Conservation (phyloP, 2,888 invertebrate species). For the Hemicrepidius hirtus region DNA sequence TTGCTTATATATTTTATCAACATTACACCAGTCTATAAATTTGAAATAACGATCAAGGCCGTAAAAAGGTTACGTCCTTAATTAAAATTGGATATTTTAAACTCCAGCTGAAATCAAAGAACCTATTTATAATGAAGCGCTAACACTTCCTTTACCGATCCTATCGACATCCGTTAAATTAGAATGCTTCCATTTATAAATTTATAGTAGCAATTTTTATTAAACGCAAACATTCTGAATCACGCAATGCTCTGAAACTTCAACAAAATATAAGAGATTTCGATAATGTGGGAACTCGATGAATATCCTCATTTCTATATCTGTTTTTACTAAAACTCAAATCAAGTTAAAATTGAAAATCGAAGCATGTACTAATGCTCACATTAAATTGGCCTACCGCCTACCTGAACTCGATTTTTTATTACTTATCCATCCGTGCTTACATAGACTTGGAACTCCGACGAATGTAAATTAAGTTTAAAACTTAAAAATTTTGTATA, state of each 20-base stretch:
- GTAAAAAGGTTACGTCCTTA: conserved; percentile 16
- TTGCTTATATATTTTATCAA: too few relatives aligned
- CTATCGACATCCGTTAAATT: conserved; percentile 27
- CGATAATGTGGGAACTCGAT: too few relatives aligned
- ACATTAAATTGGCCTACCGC: not conserved
- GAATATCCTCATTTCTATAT: too few relatives aligned
- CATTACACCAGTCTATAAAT: conserved; percentile 1
- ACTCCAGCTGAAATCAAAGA: conserved; percentile 23
- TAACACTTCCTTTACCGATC: conserved; percentile 14
- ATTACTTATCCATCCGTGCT: not conserved
- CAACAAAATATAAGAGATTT: too few relatives aligned
- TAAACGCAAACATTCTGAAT: not conserved
- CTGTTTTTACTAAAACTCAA: too few relatives aligned
- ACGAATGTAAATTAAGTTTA: conserved; percentile 2
- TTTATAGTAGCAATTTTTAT: not conserved
- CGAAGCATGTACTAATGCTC: too few relatives aligned
- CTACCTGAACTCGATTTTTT: not conserved
- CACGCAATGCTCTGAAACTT: too few relatives aligned
- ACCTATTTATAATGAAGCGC: conserved; percentile 21
- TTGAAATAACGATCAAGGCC: conserved; percentile 21
- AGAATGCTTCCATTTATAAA: conserved; percentile 11
- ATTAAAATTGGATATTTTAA: conserved; percentile 16
- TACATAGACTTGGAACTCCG: not conserved
- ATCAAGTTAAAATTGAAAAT: too few relatives aligned
- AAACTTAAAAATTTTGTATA: not conserved